Conservation (phyloP, 1,140 invertebrate genomes). For the Drosophila sechellia region DNA sequence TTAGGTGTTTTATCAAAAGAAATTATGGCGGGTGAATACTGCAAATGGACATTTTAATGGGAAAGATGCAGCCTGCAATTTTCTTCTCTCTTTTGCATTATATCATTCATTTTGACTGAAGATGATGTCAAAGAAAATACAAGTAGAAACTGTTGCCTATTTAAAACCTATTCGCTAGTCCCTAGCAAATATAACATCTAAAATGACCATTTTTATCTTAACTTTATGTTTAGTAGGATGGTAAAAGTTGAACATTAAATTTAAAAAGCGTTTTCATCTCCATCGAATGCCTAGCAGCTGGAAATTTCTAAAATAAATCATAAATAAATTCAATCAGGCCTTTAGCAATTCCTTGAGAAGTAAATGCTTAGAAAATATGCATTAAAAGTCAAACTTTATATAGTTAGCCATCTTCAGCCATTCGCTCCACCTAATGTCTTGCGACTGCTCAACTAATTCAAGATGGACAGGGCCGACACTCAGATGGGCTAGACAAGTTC, state of each 20-base stretch:
- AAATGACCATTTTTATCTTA: too few relatives aligned
- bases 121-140: neutral
- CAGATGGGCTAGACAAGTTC: slow-evolving; percentile 61
- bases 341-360: neutral
- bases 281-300: too few relatives aligned
- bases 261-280: neutral
- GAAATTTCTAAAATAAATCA: neutral
- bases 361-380: slow-evolving; percentile 27
- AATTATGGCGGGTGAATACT: neutral
- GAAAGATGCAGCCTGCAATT: neutral
- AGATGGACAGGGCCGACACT: slow-evolving; percentile 54
- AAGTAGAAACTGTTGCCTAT: too few relatives aligned
- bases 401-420: slow-evolving; percentile 10
- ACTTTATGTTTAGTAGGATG: too few relatives aligned
- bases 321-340: slow-evolving; percentile 2
- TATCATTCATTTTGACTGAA: neutral
- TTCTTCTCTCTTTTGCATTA: neutral
- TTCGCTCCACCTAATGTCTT: slow-evolving; percentile 25
- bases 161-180: too few relatives aligned
- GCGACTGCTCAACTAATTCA: slow-evolving; percentile 50
- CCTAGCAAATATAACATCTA: too few relatives aligned
- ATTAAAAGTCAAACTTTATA: slow-evolving; percentile 22
- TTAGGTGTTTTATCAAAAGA: slow-evolving; percentile 3
- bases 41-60: neutral
- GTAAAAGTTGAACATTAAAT: too few relatives aligned